phyloP scores from a whole-genome alignment of 1,140 invertebrate genomes.

The Pseudoatta argentina region DNA sequence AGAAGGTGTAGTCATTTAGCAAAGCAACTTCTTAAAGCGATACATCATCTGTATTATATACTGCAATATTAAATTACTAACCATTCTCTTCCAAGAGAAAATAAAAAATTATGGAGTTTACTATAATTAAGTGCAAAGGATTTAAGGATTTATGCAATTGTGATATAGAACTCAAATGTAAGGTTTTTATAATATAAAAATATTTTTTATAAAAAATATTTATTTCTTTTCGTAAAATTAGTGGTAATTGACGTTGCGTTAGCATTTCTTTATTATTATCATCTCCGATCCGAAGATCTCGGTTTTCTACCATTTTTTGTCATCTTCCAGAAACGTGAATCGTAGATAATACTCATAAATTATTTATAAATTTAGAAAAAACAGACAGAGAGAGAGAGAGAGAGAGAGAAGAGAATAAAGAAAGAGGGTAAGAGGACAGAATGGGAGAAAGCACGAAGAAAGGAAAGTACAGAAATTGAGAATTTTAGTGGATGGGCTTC shows the following conservation, averaged over 20 bases:
- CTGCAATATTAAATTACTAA: not conserved
- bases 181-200: not conserved
- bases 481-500: conserved; percentile 17
- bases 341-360: not conserved
- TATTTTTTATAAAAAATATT: not conserved
- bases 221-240: not conserved
- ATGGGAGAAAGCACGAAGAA: not conserved
- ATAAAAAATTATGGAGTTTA: not conserved
- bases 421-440: not conserved
- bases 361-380: conserved; percentile 47
- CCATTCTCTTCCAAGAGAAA: not conserved
- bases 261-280: not conserved
- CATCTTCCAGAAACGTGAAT: not conserved
- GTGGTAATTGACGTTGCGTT: too few species aligned
- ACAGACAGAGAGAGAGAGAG: not conserved
- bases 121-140: not conserved
- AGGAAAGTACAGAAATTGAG: conserved; percentile 11
- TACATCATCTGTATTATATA: not conserved
- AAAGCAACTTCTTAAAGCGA: conserved; percentile 4
- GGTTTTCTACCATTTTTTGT: not conserved
- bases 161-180: too few species aligned
- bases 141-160: not conserved
- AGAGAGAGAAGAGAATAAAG: not conserved
- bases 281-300: not conserved
- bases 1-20: not conserved